Conservation (phyloP, 2,113 vertebrate species). For the Conger conger region DNA sequence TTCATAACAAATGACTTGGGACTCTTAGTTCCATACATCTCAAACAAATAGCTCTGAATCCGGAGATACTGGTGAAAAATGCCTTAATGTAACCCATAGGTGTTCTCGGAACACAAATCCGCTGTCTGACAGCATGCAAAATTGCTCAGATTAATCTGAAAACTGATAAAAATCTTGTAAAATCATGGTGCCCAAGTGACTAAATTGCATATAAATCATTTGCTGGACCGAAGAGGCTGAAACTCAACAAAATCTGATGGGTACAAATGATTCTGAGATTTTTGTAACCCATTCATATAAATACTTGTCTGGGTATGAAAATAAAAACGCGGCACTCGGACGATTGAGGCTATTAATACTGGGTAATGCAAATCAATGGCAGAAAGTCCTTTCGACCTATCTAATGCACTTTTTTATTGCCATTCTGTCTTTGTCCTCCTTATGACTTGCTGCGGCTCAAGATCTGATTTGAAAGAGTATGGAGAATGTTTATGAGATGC, state of each 20-base stretch:
- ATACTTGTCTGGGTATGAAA: conserved; percentile 51
- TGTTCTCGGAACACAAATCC: conserved; percentile 30
- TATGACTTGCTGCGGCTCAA: not conserved
- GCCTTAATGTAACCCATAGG: not conserved
- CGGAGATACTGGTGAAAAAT: not conserved
- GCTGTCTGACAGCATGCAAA: conserved; percentile 27
- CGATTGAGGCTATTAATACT: conserved; percentile 33
- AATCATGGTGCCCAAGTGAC: conserved; percentile 43
- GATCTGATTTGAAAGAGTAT: not conserved
- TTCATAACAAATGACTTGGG: not conserved
- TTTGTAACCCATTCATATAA: conserved; percentile 48
- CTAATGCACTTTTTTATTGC: conserved; percentile 19
- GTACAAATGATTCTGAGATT: conserved; percentile 54
- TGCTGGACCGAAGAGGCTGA: conserved; percentile 40
- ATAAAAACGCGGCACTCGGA: conserved; percentile 1
- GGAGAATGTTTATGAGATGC: not conserved
- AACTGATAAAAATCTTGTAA: conserved; percentile 57
- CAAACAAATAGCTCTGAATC: not conserved
- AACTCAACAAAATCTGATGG: conserved; percentile 48
- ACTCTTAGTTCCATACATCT: not conserved
- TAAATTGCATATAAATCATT: conserved; percentile 63
- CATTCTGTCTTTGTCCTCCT: conserved; percentile 19
- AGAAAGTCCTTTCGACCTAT: conserved; percentile 12
- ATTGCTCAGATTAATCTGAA: conserved; percentile 53
- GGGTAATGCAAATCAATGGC: conserved; percentile 17